Evolutionary conservation across 2,888 invertebrate species (phyloP).

Genomic region (Parnassius mnemosyne): DNA sequence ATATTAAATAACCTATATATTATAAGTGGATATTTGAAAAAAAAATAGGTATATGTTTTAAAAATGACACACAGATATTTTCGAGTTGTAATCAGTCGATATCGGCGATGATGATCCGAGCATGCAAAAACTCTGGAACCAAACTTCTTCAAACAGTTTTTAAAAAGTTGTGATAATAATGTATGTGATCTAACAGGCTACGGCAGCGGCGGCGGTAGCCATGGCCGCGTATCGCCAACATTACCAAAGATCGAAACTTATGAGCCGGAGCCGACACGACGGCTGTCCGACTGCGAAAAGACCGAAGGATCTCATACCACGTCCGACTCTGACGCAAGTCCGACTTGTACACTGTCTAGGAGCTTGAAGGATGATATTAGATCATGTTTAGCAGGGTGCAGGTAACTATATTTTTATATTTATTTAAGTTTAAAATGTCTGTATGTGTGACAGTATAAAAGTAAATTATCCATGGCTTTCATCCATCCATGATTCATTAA

Average conservation of each 20-base stretch:
- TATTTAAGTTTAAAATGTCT: too few relatives aligned
- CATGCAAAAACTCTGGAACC: too few relatives aligned
- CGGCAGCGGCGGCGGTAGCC: conserved; percentile 70
- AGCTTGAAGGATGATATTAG: conserved; percentile 71
- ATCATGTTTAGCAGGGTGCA: conserved; percentile 68
- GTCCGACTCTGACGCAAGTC: conserved; percentile 66
- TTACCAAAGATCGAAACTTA: conserved; percentile 70
- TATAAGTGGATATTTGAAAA: too few relatives aligned
- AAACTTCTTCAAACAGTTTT: too few relatives aligned
- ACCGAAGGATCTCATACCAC: conserved; percentile 63
- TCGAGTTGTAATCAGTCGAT: too few relatives aligned
- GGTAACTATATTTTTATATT: conserved; percentile 39
- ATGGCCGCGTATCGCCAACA: conserved; percentile 68
- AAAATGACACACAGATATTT: too few relatives aligned
- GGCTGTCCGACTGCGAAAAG: conserved; percentile 49
- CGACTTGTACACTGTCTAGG: conserved; percentile 65
- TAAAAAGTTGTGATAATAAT: background rate
- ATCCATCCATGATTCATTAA: too few relatives aligned
- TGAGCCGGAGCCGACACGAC: conserved; percentile 39
- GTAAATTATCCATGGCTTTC: too few relatives aligned
- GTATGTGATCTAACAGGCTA: conserved; percentile 47
- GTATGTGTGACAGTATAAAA: too few relatives aligned
- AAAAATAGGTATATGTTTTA: too few relatives aligned
- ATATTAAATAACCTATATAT: too few relatives aligned
- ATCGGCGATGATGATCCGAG: too few relatives aligned